Conservation (phyloP, 2,797 vertebrate species). For the Onychomys arenicola region DNA sequence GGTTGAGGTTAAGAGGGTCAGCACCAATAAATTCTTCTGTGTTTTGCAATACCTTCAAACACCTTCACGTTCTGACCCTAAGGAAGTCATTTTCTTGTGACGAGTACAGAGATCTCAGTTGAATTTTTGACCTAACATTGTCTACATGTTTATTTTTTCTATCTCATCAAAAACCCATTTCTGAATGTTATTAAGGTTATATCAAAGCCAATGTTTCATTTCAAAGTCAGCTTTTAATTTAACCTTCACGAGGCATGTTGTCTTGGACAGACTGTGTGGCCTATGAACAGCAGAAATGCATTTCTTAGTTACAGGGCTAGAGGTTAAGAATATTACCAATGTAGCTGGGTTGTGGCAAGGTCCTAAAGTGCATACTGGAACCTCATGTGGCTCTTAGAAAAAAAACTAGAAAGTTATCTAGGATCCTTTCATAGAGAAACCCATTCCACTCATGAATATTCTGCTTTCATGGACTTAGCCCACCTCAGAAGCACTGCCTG, state of each 20-base stretch:
- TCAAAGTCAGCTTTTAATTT: constrained; percentile 46
- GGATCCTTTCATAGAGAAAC: neutral
- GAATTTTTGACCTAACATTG: constrained; percentile 22
- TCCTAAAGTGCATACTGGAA: neutral
- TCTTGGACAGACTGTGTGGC: neutral
- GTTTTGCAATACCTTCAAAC: neutral
- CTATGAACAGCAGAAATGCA: neutral
- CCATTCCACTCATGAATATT: neutral
- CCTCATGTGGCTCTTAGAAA: neutral
- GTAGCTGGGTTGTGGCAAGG: neutral
- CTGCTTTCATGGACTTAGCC: neutral
- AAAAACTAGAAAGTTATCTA: neutral
- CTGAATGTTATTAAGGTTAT: neutral
- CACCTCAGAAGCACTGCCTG: neutral
- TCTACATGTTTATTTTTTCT: constrained; percentile 1
- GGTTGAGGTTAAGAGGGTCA: neutral
- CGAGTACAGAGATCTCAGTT: constrained; percentile 15
- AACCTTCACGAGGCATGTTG: neutral
- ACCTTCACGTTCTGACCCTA: neutral
- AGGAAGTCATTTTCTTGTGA: neutral
- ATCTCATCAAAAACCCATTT: constrained; percentile 29
- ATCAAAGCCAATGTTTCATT: constrained; percentile 53
- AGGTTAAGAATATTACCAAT: neutral
- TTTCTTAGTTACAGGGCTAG: neutral
- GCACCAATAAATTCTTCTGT: constrained; percentile 2